Base-by-base conservation (phyloP, 2,797 vertebrate genomes). In the Morelia viridis region DNA sequence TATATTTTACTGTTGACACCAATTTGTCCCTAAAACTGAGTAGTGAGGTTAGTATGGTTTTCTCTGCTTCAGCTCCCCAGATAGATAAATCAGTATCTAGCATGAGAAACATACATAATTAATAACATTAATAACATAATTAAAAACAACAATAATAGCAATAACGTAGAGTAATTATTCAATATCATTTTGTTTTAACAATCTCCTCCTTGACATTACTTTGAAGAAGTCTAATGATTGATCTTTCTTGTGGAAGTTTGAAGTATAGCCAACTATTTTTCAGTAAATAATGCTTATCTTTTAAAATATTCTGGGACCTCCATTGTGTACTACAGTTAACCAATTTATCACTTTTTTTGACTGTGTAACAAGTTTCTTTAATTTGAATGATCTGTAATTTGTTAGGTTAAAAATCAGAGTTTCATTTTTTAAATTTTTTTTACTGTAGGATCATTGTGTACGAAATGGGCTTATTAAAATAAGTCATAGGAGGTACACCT, bases 381-480 rank as follows among this genome's bases (percentile, higher is more conserved):
- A 22, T 85, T 60, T 93, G 46, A 88, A 35, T 65, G 28, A 28
- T 71, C 85, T 80, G 24, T 80, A 85, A 71, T 94, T 94, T 50
- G 89, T n/a, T 94, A 68, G 61, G 83, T 65, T 58, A 10, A 0
- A 28, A 15, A 58, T 91, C 68, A 85, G 90, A 90, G 84, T 46
- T 80, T 46, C 46, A 46, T 1, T 92, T 4, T 89, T 57, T 64
- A 4, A 87, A 96, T 86, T 83, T 92, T 56, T 96, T 12, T 93
- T 93, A 58, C 93, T 97, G 65, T 96, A 98, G 98, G 97, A 97
- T 93, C 96, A 97, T 91, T 97, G 97, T 89, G 76, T 97, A 91
- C 97, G 98, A 91, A 97, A 95, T 0, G 95, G 96, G 56, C 97
- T 98, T 89, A 96, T 98, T 95, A 98, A 98, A 97, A 98, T 98